Percentiles rank a stretch among this genome's conserved stretches.
phyloP scores from a whole-genome alignment of 2,797 vertebrate genomes.

The Sibirionetta formosa region DNA sequence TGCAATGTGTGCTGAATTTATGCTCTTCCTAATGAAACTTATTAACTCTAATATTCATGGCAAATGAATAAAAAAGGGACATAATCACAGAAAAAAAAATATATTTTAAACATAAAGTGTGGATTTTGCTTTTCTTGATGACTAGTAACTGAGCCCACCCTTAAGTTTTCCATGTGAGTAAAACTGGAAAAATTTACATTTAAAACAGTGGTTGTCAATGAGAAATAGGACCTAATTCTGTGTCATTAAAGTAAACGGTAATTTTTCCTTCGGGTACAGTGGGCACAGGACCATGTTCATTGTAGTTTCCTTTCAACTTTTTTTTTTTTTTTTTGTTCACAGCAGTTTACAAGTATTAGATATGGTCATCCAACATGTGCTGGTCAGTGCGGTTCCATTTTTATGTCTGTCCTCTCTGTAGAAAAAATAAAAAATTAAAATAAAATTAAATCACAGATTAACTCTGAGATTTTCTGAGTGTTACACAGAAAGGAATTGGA shows the following conservation, averaged over 20 bases:
- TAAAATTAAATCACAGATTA: too few relatives aligned
- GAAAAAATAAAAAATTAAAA: too few relatives aligned
- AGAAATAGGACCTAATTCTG: background rate
- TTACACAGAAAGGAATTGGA: background rate
- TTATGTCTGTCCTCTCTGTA: background rate
- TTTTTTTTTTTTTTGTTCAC: background rate
- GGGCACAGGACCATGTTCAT: background rate
- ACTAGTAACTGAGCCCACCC: background rate
- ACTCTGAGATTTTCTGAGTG: background rate
- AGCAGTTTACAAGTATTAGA: background rate
- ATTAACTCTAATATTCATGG: background rate
- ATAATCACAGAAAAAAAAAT: background rate
- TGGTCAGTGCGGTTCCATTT: background rate
- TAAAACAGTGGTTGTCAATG: background rate
- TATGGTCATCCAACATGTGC: background rate
- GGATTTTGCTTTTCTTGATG: background rate
- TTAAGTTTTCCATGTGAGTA: background rate
- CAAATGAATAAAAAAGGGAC: background rate
- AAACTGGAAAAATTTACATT: background rate
- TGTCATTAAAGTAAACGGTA: background rate
- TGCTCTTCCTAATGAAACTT: background rate
- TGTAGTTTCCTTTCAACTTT: background rate
- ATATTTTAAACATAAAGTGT: background rate
- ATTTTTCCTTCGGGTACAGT: background rate
- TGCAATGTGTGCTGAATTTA: background rate